These are phyloP conservation scores for Suillia variegata DNA, from an alignment of 2,888 invertebrate genomes.

Conservation along the genomic window DNA sequence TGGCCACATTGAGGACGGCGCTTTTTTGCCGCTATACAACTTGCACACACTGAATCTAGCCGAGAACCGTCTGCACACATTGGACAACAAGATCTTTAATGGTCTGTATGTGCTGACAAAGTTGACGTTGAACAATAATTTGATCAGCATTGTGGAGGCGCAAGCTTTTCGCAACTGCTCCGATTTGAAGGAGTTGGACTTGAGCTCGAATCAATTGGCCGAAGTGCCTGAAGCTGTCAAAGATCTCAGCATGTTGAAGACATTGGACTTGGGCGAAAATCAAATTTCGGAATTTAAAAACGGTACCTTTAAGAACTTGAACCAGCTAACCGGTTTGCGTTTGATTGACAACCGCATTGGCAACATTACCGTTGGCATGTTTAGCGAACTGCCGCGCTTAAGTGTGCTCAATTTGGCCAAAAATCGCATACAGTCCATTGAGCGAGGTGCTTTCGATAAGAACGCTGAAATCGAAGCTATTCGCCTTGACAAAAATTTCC, in stretches of 20 bases:
- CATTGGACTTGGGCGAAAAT: slow-evolving; percentile 90
- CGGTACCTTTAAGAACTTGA: slow-evolving; percentile 82
- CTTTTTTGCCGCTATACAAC: slow-evolving; percentile 86
- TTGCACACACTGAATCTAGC: slow-evolving; percentile 87
- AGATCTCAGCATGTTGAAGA: slow-evolving; percentile 82
- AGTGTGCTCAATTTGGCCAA: slow-evolving; percentile 88
- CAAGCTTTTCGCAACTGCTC: slow-evolving; percentile 87
- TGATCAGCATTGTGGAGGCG: slow-evolving; percentile 77
- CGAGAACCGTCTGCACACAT: slow-evolving; percentile 81
- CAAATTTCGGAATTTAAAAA: slow-evolving; percentile 82
- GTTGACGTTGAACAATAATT: slow-evolving; percentile 84
- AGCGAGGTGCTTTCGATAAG: slow-evolving; percentile 81
- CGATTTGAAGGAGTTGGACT: slow-evolving; percentile 84
- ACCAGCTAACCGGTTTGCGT: slow-evolving; percentile 84
- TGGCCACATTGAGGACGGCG: slow-evolving; percentile 85
- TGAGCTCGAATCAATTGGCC: slow-evolving; percentile 83
- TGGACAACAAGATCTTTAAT: slow-evolving; percentile 82
- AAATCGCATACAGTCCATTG: slow-evolving; percentile 85
- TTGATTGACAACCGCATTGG: slow-evolving; percentile 90
- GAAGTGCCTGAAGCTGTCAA: slow-evolving; percentile 83
- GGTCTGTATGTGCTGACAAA: slow-evolving; percentile 83
- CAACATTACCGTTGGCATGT: slow-evolving; percentile 82
- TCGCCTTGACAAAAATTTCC: slow-evolving; percentile 83
- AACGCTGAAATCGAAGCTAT: slow-evolving; percentile 85
- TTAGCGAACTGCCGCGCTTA: slow-evolving; percentile 82